Percentiles rank a stretch among this genome's conserved stretches.
phyloP scores from a whole-genome alignment of 1,140 invertebrate species.

The Eufriesea mexicana region DNA sequence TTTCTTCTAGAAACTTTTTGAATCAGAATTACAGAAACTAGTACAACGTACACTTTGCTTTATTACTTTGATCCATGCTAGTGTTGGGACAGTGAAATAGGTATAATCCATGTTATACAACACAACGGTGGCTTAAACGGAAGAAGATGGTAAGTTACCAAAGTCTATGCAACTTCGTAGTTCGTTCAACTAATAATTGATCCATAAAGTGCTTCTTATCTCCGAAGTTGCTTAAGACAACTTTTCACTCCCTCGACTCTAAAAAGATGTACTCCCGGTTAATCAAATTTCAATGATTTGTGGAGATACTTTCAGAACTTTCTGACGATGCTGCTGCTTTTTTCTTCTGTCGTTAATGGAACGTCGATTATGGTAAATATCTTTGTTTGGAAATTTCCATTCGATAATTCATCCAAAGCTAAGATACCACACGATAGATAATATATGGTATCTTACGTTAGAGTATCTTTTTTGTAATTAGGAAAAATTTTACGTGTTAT shows the following conservation, averaged over 20 bases:
- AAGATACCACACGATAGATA: too few species aligned
- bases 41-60: not conserved
- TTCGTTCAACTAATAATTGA: conserved; percentile 69
- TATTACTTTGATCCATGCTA: conserved; percentile 44
- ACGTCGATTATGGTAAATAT: not conserved
- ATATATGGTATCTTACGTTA: too few species aligned
- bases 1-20: not conserved
- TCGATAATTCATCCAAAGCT: not conserved
- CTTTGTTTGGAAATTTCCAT: not conserved
- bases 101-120: conserved; percentile 47
- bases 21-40: not conserved
- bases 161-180: conserved; percentile 62
- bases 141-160: conserved; percentile 48
- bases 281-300: conserved; percentile 66
- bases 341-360: not conserved
- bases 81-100: conserved; percentile 26
- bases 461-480: too few species aligned
- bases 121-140: conserved; percentile 26
- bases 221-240: conserved; percentile 63
- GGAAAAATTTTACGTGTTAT: too few species aligned
- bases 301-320: conserved; percentile 3
- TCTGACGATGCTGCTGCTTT: not conserved
- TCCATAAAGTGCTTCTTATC: conserved; percentile 61
- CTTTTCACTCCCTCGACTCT: conserved; percentile 60
- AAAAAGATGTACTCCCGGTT: conserved; percentile 61